A percentile compares a stretch with the other conserved stretches of the same genome.
phyloP scores from a whole-genome alignment of 2,113 vertebrate species.

The Pardalotus punctatus region DNA sequence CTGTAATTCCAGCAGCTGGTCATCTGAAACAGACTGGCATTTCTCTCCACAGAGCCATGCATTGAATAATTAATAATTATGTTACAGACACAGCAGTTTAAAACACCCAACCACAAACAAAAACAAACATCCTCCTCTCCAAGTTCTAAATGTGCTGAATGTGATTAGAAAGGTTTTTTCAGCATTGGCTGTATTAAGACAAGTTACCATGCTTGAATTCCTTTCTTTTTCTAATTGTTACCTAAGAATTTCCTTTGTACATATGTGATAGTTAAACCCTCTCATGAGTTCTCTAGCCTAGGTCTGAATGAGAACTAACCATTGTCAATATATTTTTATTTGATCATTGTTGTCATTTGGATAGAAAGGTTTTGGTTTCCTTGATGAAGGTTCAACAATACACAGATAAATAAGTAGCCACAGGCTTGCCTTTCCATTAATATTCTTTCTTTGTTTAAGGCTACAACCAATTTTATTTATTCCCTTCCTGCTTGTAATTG shows the following conservation, averaged over 20 bases:
- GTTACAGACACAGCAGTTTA: neutral
- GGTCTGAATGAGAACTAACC: neutral
- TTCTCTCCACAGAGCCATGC: neutral
- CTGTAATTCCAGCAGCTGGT: neutral
- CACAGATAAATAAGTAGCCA: neutral
- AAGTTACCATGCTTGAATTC: neutral
- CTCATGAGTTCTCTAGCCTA: neutral
- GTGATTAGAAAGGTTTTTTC: neutral
- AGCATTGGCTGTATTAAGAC: neutral
- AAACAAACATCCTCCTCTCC: rapidly evolving
- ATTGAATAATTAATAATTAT: neutral
- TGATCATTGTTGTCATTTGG: neutral
- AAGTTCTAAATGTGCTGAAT: neutral
- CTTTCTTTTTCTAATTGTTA: neutral
- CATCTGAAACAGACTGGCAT: neutral
- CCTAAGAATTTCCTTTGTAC: neutral
- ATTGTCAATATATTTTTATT: neutral
- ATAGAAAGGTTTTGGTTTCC: neutral
- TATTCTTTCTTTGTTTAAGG: neutral
- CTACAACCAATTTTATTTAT: neutral
- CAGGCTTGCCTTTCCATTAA: neutral
- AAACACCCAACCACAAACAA: neutral
- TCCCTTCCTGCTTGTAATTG: neutral
- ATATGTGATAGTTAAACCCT: neutral
- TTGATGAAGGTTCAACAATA: neutral